Base-by-base conservation (phyloP, 1,140 invertebrate species). In the Panulirus ornatus region DNA sequence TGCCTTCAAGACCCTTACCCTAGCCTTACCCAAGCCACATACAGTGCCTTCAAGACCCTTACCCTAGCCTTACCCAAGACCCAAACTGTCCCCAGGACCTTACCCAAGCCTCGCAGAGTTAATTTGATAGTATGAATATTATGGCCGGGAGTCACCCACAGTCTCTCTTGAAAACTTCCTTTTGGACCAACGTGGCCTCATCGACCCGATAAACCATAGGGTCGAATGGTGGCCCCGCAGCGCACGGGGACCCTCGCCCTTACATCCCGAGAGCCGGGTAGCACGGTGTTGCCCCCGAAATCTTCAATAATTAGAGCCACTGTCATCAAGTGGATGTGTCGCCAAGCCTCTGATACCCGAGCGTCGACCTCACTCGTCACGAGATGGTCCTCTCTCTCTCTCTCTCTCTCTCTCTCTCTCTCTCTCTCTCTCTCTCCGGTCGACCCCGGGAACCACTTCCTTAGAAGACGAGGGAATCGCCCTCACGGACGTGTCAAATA, bases 251-350 rank as follows among this genome's bases (percentile, higher is more conserved):
- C 8, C 19, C n/a, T 27, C 78, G 66, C 54, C 58, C n/a, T 78
- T 82, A 88, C 38, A 27, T 2, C 38, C 47, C 14, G n/a, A 54
- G 19, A 42, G n/a, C 9, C 11, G 63, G 70, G 58, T 70, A 51
- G 78, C 58, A 22, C 22, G 22, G 9, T 88, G 42, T 47, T 88
- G 73, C 51, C 76, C n/a, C n/a, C 27, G 14, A n/a, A 27, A 47
- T 73, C 63, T 71, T 88, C 66, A 71, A 88, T 88, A 88, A 88
- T 88, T 88, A 88, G 86, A 82, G 58, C 76, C 40, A 51, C 76
- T 88, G 86, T 88, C 86, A 88, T 88, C 86, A 88, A 44, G 27
- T n/a, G 19, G 54, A 82, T 51, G 86, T 88, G 86, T 73, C 86
- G 78, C 40, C 58, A 40, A 40, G 86, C 16, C 58, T 34, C 58